Evolutionary conservation across 2,888 invertebrate species (phyloP).

Genomic region (Drosophila mettleri): DNA sequence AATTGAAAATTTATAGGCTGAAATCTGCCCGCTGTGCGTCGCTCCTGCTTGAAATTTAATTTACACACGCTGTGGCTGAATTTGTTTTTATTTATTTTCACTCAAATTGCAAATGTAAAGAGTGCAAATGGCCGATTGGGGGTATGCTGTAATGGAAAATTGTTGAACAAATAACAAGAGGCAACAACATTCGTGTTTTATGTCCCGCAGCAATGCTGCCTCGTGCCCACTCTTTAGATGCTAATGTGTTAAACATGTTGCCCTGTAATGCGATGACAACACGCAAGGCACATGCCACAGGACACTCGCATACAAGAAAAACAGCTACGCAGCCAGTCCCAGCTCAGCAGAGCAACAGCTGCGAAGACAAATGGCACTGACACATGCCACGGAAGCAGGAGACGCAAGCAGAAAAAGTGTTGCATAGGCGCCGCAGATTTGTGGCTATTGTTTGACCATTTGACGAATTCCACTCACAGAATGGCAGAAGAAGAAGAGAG

Average conservation of each 20-base stretch:
- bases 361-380: conserved; percentile 70
- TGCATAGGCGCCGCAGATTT: conserved; percentile 41
- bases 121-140: neutral
- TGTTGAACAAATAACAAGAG: conserved; percentile 54
- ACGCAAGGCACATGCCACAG: conserved; percentile 56
- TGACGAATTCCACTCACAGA: conserved; percentile 25
- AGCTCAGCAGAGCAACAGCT: conserved; percentile 29
- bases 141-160: conserved; percentile 46
- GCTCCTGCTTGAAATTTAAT: conserved; percentile 49
- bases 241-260: conserved; percentile 76
- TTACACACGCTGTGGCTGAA: conserved; percentile 61
- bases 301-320: conserved; percentile 11
- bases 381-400: conserved; percentile 35
- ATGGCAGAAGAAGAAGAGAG: neutral
- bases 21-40: neutral
- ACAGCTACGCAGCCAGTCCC: conserved; percentile 6
- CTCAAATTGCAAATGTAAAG: conserved; percentile 66
- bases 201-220: conserved; percentile 9
- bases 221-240: conserved; percentile 14
- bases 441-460: conserved; percentile 57
- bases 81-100: conserved; percentile 67
- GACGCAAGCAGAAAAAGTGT: conserved; percentile 3
- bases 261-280: conserved; percentile 68
- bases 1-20: conserved; percentile 70
- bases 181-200: conserved; percentile 26